A percentile compares a stretch with the other conserved stretches of the same genome.
These are phyloP conservation scores for Stomatorhinus ivindoensis DNA, from an alignment of 2,113 vertebrate genomes.

Conservation along the genomic window DNA sequence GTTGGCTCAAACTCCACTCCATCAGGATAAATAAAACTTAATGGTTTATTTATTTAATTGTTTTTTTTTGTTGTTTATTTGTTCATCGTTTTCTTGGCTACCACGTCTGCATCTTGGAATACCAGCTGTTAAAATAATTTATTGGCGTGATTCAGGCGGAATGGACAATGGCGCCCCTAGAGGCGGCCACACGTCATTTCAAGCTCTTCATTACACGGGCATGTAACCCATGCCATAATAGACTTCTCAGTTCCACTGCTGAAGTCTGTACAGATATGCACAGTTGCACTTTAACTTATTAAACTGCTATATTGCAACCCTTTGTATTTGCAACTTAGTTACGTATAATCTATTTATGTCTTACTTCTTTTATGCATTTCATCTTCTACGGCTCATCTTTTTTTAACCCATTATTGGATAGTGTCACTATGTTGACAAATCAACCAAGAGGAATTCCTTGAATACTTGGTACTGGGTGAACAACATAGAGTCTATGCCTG, in stretches of 20 bases:
- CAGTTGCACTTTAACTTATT: neutral
- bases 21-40: neutral
- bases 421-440: neutral
- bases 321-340: neutral
- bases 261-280: neutral
- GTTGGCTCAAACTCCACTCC: neutral
- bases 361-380: neutral
- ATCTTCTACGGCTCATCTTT: neutral
- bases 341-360: neutral
- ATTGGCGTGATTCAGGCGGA: neutral
- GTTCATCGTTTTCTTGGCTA: neutral
- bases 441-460: neutral
- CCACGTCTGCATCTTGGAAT: neutral
- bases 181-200: neutral
- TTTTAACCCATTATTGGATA: neutral
- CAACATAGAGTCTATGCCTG: neutral
- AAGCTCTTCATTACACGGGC: neutral
- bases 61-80: neutral
- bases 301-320: neutral
- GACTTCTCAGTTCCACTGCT: neutral
- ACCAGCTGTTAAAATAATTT: neutral
- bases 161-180: neutral
- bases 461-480: neutral
- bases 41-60: neutral
- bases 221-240: neutral